phyloP scores from a whole-genome alignment of 2,888 invertebrate genomes.

The Erebia epiphron region DNA sequence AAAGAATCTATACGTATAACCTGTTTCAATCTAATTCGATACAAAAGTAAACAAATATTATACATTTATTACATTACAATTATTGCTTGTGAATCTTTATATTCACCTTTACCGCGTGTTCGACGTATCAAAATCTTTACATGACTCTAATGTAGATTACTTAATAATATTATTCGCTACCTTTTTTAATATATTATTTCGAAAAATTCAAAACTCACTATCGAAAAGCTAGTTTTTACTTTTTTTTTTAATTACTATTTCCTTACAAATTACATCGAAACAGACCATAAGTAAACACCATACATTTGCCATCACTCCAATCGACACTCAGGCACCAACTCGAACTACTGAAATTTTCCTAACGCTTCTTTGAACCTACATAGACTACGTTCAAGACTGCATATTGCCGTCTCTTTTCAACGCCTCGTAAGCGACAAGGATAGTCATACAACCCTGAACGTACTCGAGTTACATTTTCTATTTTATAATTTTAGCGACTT shows the following conservation, averaged over 20 bases:
- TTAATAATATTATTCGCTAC: neutral
- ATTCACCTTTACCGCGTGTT: neutral
- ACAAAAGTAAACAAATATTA: conserved; percentile 12
- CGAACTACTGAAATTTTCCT: conserved; percentile 72
- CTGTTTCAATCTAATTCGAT: conserved; percentile 25
- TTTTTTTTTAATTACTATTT: conserved; percentile 10
- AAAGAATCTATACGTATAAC: conserved; percentile 35
- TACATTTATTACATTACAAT: conserved; percentile 9
- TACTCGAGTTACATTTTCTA: conserved; percentile 46
- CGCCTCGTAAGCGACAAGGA: conserved; percentile 23
- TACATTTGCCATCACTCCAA: conserved; percentile 38
- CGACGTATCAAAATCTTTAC: conserved; percentile 5
- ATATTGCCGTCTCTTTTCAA: conserved; percentile 27
- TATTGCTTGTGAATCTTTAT: conserved; percentile 13
- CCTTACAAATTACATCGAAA: conserved; percentile 27
- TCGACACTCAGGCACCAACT: conserved; percentile 78
- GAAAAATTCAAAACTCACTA: conserved; percentile 11
- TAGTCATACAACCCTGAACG: conserved; percentile 43
- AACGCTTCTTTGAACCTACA: conserved; percentile 62
- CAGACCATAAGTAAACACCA: conserved; percentile 23
- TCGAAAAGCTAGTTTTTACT: conserved; percentile 16
- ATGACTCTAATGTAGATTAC: neutral
- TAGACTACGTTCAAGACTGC: conserved; percentile 44
- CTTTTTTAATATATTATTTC: conserved; percentile 7
- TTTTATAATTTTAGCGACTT: conserved; percentile 31